Evolutionary conservation across 2,113 vertebrate species (phyloP), one percentile per base, ranked within the genome.

Genomic region (Cynoglossus semilaevis): DNA sequence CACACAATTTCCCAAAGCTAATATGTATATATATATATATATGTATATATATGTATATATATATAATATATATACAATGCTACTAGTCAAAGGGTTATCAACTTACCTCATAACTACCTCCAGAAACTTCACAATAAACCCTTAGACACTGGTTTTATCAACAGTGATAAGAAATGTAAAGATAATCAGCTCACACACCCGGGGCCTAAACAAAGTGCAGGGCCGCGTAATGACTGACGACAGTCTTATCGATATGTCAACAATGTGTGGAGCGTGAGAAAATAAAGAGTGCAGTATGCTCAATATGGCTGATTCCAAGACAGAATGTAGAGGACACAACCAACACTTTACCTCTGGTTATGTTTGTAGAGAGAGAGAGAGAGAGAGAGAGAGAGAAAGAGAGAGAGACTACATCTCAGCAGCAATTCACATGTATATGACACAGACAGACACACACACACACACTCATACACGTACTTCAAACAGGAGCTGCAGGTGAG

Each of bases 191-290:
- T 5, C 71, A 62, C 82, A 78, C 81, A 64, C 75, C 75, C 68
- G 51, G 29, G 53, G 48, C 19, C 40, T 72, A 79, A 76, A 76
- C 74, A 81, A 79, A 67, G 80, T 72, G 74, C 71, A 78, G 61
- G 0, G n/a, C 58, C 50, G 38, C 62, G 71, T 79, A 73, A 72
- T 56, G 70, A 59, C 70, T 73, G 82, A 76, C 56, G 64, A 69
- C 70, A 72, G 58, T 79, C 47, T 80, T 81, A 83, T 82, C 69
- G 67, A 44, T 62, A 60, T 76, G 74, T 83, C 87, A 72, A 86
- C 83, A 79, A 35, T 60, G 64, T 38, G 61, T 5, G 3, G 36
- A 77, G 78, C 72, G 64, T 76, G 76, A 80, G 74, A 82, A 82
- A 74, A 75, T 70, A 57, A 29, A 29, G 51, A 50, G 37, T n/a